phyloP scores from a whole-genome alignment of 2,113 vertebrate species.

The Daphoenositta chrysoptera region DNA sequence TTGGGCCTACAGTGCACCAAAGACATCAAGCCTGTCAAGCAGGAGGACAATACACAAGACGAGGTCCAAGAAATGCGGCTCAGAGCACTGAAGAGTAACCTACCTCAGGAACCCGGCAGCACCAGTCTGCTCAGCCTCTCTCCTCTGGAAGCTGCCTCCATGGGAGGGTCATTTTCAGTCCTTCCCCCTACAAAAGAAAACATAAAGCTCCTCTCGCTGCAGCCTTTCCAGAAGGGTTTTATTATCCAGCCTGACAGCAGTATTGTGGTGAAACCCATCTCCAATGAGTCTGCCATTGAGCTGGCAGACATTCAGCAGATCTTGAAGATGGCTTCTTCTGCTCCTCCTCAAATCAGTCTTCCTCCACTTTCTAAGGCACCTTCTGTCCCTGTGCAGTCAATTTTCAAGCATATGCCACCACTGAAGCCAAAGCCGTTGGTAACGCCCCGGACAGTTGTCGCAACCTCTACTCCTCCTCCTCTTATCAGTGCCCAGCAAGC shows the following conservation, averaged over 20 bases:
- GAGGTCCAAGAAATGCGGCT: constrained; percentile 88
- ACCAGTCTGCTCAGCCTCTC: constrained; percentile 78
- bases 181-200: constrained; percentile 80
- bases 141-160: constrained; percentile 78
- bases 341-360: constrained; percentile 86
- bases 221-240: constrained; percentile 90
- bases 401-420: constrained; percentile 87
- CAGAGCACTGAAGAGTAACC: constrained; percentile 83
- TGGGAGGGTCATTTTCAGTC: constrained; percentile 78
- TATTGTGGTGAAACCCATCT: constrained; percentile 80
- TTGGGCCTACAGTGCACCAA: constrained; percentile 88
- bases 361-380: constrained; percentile 86
- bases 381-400: constrained; percentile 73
- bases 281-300: constrained; percentile 81
- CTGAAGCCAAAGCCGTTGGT: constrained; percentile 94
- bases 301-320: constrained; percentile 97
- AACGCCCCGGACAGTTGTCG: constrained; percentile 84
- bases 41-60: constrained; percentile 77
- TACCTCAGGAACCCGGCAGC: constrained; percentile 86
- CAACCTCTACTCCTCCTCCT: constrained; percentile 86
- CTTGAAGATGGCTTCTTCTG: constrained; percentile 87
- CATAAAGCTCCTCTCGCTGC: constrained; percentile 85
- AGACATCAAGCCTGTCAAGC: constrained; percentile 73
- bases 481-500: constrained; percentile 91
- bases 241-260: constrained; percentile 88